phyloP scores from a whole-genome alignment of 2,113 vertebrate species.

The Phyllopteryx taeniolatus region DNA sequence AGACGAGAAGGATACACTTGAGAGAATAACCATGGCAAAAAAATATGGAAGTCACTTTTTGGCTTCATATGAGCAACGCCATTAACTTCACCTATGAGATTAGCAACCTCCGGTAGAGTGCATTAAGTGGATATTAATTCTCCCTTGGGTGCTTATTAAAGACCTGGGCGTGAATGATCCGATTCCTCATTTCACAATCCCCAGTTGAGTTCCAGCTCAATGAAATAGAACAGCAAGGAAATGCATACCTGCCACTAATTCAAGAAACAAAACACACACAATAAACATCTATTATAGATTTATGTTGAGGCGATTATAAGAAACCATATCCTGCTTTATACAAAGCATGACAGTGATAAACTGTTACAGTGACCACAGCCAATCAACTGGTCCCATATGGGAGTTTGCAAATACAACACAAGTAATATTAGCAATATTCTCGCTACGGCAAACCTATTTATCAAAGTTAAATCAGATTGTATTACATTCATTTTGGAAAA shows the following conservation, averaged over 20 bases:
- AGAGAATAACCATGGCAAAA: constrained; percentile 22
- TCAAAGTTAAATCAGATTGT: constrained; percentile 39
- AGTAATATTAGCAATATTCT: constrained; percentile 30
- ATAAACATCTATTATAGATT: not conserved
- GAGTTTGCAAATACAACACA: constrained; percentile 20
- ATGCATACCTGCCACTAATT: constrained; percentile 2
- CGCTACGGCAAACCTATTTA: constrained; percentile 24
- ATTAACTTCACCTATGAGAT: constrained; percentile 41
- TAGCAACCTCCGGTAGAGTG: constrained; percentile 56
- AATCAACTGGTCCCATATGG: constrained; percentile 6
- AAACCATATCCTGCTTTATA: not conserved
- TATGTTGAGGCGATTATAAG: not conserved
- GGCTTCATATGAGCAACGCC: constrained; percentile 24
- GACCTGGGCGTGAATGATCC: constrained; percentile 64
- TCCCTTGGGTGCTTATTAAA: constrained; percentile 70
- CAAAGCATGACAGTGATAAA: constrained; percentile 12
- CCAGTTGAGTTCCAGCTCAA: constrained; percentile 26
- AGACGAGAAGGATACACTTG: constrained; percentile 26
- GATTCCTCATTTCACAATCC: constrained; percentile 64
- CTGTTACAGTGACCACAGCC: constrained; percentile 8
- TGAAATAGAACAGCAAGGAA: constrained; percentile 14
- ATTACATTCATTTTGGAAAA: constrained; percentile 28
- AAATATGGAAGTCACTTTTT: constrained; percentile 1
- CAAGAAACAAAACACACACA: not conserved
- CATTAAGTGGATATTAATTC: constrained; percentile 72